phyloP scores from a whole-genome alignment of 1,140 invertebrate species.

The Lepidotrigona ventralis region DNA sequence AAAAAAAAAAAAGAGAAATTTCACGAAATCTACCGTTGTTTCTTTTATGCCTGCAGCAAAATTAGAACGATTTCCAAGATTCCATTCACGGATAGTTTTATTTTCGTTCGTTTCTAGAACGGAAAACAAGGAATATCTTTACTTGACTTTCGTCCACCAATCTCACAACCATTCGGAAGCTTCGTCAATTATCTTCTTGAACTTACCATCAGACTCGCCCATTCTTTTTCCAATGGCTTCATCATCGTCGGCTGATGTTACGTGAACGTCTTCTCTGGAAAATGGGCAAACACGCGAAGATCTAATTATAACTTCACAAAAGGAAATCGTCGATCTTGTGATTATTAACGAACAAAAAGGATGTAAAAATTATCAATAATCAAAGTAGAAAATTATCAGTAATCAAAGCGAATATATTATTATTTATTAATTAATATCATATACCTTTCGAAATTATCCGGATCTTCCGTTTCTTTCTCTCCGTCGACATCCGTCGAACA shows the following conservation, averaged over 20 bases:
- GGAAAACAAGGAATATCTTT: neutral
- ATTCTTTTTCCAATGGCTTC: too few relatives aligned
- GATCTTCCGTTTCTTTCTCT: neutral
- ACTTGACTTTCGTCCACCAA: neutral
- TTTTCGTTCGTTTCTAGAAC: constrained; percentile 15
- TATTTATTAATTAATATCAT: neutral
- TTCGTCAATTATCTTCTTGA: neutral
- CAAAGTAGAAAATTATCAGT: too few relatives aligned
- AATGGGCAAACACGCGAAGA: neutral
- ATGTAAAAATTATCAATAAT: too few relatives aligned
- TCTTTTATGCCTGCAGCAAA: constrained; percentile 8
- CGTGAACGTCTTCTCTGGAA: neutral
- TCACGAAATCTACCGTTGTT: constrained; percentile 22
- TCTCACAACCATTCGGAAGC: neutral
- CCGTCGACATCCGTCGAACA: neutral
- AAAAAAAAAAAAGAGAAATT: neutral
- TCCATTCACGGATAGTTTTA: constrained; percentile 6
- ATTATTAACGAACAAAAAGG: too few relatives aligned
- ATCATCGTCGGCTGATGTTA: too few relatives aligned
- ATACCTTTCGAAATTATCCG: constrained; percentile 13
- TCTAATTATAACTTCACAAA: neutral
- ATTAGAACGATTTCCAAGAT: constrained; percentile 21
- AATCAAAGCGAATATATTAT: too few relatives aligned
- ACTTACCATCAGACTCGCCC: constrained; percentile 5
- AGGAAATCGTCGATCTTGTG: too few relatives aligned